Evolutionary conservation across 1,140 invertebrate species (phyloP), one percentile per base, ranked within the genome.

Genomic region (Sycobia sp.): DNA sequence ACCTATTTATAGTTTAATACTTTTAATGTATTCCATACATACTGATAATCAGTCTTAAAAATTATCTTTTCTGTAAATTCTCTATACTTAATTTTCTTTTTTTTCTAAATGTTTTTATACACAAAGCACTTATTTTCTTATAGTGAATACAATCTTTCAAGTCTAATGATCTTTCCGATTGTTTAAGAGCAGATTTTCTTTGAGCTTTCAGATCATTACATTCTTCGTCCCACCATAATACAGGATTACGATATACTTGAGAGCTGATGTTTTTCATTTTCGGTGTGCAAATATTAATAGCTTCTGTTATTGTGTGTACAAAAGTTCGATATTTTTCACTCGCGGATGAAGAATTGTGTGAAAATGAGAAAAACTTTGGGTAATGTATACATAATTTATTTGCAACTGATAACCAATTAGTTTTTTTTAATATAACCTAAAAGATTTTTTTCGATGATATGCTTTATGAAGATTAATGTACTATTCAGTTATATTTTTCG

Each of bases 181-280:
- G 65, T 38, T 63, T 66, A 16, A 29, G 62, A 11, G 34, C 34
- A 1, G 43, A 50, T 46, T 23, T 56, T 50, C 36, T 57, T n/a
- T 54, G 13, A 44, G 29, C 34, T 49, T 58, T 63, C 11, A 55
- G 10, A 46, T 32, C 47, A 2, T 64, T 11, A 36, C 64, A 69
- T 11, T 69, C 65, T 1, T 7, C 7, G 16, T 68, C 56, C 60
- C 67, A 68, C 67, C 63, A 68, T 1, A 44, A 18, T 1, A 55
- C 61, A 0, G 65, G 60, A 51, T 67, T 63, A 13, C 25, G 2
- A 8, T 44, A 16, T 9, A 16, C 16, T 16, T 43, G 16, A 7
- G n/a, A n/a, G n/a, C n/a, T n/a, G n/a, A n/a, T n/a, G n/a, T n/a
- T n/a, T n/a, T n/a, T n/a, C n/a, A n/a, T n/a, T n/a, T n/a, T n/a